phyloP scores from a whole-genome alignment of 2,113 vertebrate species.

The Danio rerio region GRCz12tu NC_133200.1:13523501-13524000 shows the following conservation, averaged over 20 bases:
- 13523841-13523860: constrained; percentile 5
- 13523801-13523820: constrained; percentile 68
- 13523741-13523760: constrained; percentile 23
- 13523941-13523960: not conserved
- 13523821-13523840: not conserved
- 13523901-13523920: not conserved
- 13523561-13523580: constrained; percentile 48
- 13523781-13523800: constrained; percentile 67
- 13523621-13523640: not conserved
- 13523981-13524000: too few relatives aligned
- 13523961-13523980: too few relatives aligned
- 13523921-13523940: not conserved
- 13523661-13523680: constrained; percentile 7
- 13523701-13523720: constrained; percentile 17
- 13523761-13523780: constrained; percentile 67
- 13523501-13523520: constrained; percentile 36
- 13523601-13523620: constrained; percentile 37
- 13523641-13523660: not conserved
- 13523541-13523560: constrained; percentile 27
- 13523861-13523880: constrained; percentile 3
- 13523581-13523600: constrained; percentile 28
- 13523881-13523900: not conserved
- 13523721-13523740: not conserved
- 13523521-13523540: constrained; percentile 37
- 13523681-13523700: not conserved